Evolutionary conservation across 2,797 vertebrate genomes (phyloP).

Genomic region (Macropus fuliginosus): DNA sequence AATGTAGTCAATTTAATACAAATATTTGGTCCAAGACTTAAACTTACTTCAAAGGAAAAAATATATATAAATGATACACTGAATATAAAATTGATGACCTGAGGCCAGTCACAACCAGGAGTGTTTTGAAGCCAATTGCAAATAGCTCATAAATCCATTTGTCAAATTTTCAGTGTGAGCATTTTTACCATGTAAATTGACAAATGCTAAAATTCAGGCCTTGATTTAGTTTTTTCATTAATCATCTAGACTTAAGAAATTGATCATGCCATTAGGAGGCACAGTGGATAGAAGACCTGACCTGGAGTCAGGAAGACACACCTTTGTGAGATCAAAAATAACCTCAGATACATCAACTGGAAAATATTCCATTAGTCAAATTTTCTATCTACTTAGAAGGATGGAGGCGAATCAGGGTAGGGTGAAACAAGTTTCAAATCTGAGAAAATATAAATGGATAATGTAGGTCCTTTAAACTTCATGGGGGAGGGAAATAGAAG

Average conservation of each 20-base stretch:
- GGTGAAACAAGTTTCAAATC: constrained; percentile 54
- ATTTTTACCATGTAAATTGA: neutral
- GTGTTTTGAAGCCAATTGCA: neutral
- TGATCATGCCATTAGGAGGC: neutral
- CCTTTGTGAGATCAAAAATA: neutral
- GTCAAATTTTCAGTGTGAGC: neutral
- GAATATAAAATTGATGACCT: neutral
- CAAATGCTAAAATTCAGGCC: neutral
- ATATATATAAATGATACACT: neutral
- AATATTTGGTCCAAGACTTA: neutral
- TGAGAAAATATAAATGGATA: constrained; percentile 45
- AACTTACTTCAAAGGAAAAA: neutral
- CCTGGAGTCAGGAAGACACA: neutral
- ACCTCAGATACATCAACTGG: constrained; percentile 21
- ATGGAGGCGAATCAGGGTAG: constrained; percentile 34
- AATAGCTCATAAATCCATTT: neutral
- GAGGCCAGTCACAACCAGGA: neutral
- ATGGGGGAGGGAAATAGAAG: constrained; percentile 20
- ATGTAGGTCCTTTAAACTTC: constrained; percentile 33
- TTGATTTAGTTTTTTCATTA: neutral
- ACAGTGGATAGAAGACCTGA: neutral
- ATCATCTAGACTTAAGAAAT: neutral
- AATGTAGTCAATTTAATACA: too few relatives aligned
- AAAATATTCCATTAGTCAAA: constrained; percentile 4
- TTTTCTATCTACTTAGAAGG: constrained; percentile 50